These are phyloP conservation scores for Scomber scombrus DNA, from an alignment of 2,113 vertebrate genomes.

Conservation along the genomic window DNA sequence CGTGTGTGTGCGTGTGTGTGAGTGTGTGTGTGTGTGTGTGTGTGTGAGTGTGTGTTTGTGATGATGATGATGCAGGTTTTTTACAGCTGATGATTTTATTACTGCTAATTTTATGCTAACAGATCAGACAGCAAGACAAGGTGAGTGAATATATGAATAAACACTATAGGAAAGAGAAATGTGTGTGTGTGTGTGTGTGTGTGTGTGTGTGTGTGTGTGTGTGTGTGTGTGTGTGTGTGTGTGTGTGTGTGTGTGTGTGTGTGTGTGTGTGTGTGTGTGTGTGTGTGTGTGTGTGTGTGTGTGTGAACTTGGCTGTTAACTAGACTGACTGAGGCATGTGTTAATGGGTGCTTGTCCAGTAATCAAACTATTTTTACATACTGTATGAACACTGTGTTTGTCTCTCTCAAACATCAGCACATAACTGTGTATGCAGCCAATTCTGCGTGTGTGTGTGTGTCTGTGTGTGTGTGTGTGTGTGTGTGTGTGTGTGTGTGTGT, in stretches of 20 bases:
- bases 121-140: too few species aligned
- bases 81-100: too few species aligned
- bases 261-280: too few species aligned
- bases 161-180: too few species aligned
- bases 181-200: too few species aligned
- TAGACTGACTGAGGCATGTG: not conserved
- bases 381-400: not conserved
- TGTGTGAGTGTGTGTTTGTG: not conserved
- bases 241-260: too few species aligned
- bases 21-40: not conserved
- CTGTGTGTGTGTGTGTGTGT: not conserved
- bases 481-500: not conserved
- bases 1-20: slow-evolving; percentile 11
- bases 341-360: not conserved
- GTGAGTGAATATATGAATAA: too few species aligned
- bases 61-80: too few species aligned
- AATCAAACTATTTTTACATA: not conserved
- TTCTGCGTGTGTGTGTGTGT: not conserved
- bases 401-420: slow-evolving; percentile 12
- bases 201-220: too few species aligned
- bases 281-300: too few species aligned
- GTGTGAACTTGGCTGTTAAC: slow-evolving; percentile 11
- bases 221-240: too few species aligned
- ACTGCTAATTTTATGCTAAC: too few species aligned
- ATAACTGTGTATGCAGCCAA: not conserved